Evolutionary conservation across 1,140 invertebrate genomes (phyloP), one percentile per base, ranked within the genome.

Genomic region (Triops cancriformis): DNA sequence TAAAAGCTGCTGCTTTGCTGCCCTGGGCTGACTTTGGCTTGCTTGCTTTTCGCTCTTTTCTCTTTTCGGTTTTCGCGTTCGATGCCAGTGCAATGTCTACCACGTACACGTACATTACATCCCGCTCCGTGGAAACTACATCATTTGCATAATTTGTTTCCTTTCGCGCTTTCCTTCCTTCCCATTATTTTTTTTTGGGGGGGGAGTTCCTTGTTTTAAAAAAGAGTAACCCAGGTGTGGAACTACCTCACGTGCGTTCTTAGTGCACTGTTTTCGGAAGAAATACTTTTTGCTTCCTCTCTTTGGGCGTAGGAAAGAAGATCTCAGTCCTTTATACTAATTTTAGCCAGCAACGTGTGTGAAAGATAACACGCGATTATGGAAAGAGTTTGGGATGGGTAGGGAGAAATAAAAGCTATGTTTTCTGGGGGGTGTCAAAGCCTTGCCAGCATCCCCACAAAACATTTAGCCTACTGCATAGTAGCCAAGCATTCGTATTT

Each of bases 71-170:
- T 64, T 64, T 2, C 31, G 31, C 51, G 51, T 64, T 45, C 51
- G 51, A 64, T 64, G 51, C 18, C 51, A 64, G 23, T 23, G 51
- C n/a, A 18, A 64, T 18, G 51, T 5, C 14, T 64, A 64, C 14
- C 14, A 18, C 14, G n/a, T n/a, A 64, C 51, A 37, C 7, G 31
- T 37, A 37, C 51, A 18, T 12, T 14, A 14, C 42, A 51, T 64
- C 51, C 51, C 51, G n/a, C n/a, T 14, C 23, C 23, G 5, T 23
- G 23, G 23, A 64, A 64, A 64, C 51, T 64, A 64, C 51, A 64
- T 64, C 51, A 64, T 64, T 64, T 64, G n/a, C 51, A 18, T 64
- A 64, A 64, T 64, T 64, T 64, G 51, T 64, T 64, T 64, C 51
- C 43, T 45, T 18, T 45, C 18, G n/a, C n/a, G n/a, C n/a, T n/a